These are phyloP conservation scores for Sciurus niger DNA, from an alignment of 2,113 vertebrate genomes.

Conservation along the genomic window DNA sequence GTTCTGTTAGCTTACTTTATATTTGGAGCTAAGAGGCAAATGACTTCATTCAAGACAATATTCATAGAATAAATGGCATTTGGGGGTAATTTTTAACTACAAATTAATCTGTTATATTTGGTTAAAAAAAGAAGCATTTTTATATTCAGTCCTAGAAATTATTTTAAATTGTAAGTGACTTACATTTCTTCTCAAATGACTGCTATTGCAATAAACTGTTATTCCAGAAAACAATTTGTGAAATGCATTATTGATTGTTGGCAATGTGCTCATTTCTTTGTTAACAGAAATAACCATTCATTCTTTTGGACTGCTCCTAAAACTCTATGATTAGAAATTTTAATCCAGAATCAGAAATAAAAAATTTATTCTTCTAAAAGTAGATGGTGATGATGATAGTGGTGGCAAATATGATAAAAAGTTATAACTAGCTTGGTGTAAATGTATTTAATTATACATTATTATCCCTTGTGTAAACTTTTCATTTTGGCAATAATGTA, in stretches of 20 bases:
- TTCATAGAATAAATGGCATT: slow-evolving; percentile 18
- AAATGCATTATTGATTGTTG: slow-evolving; percentile 18
- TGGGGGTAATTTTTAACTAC: slow-evolving; percentile 31
- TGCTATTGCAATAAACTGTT: neutral
- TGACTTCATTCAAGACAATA: slow-evolving; percentile 31
- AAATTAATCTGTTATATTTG: slow-evolving; percentile 48
- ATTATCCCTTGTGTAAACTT: neutral
- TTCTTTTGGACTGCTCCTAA: slow-evolving; percentile 17
- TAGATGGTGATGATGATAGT: neutral
- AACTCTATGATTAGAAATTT: slow-evolving; percentile 31
- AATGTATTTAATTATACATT: slow-evolving; percentile 11
- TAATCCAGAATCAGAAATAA: slow-evolving; percentile 49
- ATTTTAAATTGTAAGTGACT: slow-evolving; percentile 42
- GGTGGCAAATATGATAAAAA: slow-evolving; percentile 50
- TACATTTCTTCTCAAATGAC: slow-evolving; percentile 25
- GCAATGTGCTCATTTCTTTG: slow-evolving; percentile 33
- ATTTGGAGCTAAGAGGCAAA: slow-evolving; percentile 58
- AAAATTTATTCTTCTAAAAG: slow-evolving; percentile 12
- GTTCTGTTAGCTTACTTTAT: slow-evolving; percentile 40
- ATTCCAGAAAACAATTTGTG: slow-evolving; percentile 45
- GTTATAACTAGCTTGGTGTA: neutral
- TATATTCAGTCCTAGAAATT: slow-evolving; percentile 17
- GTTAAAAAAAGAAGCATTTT: neutral
- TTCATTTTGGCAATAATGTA: neutral
- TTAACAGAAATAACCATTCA: slow-evolving; percentile 48